phyloP scores from a whole-genome alignment of 2,888 invertebrate species.

The Polymixis lichenea region DNA sequence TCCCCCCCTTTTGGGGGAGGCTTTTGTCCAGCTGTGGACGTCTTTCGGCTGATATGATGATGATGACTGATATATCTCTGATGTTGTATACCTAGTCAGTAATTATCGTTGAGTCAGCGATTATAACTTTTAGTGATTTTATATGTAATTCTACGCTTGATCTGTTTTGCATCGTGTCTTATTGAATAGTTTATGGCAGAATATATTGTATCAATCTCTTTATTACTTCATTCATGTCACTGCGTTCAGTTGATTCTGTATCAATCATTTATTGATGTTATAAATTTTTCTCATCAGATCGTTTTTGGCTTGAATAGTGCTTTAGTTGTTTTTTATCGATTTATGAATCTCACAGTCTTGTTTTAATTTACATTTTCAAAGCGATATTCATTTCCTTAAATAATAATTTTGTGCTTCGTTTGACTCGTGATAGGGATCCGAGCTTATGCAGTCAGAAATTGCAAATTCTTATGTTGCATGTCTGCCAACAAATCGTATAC shows the following conservation, averaged over 20 bases:
- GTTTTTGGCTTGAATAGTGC: background rate
- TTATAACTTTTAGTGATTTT: slow-evolving; percentile 29
- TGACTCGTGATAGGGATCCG: background rate
- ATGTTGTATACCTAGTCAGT: slow-evolving; percentile 6
- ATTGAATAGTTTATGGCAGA: slow-evolving; percentile 35
- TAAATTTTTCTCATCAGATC: background rate
- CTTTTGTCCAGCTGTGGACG: too few species aligned
- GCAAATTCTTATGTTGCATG: slow-evolving; percentile 51
- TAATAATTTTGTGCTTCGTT: background rate
- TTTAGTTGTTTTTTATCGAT: background rate
- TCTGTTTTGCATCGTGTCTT: slow-evolving; percentile 48
- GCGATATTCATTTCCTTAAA: background rate
- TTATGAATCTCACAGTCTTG: background rate
- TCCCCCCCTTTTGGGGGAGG: too few species aligned
- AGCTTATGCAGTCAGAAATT: slow-evolving; percentile 12
- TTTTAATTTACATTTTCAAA: background rate
- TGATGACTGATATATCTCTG: slow-evolving; percentile 12
- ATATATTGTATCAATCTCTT: slow-evolving; percentile 18
- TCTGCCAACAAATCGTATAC: slow-evolving; percentile 31
- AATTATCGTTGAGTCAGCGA: slow-evolving; percentile 11
- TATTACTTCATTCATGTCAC: slow-evolving; percentile 39
- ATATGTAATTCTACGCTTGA: slow-evolving; percentile 32
- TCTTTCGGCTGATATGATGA: too few species aligned
- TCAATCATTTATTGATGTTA: slow-evolving; percentile 6
- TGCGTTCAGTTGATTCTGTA: slow-evolving; percentile 30